Conservation (phyloP, 2,888 invertebrate species). For the Tipula confusa region DNA sequence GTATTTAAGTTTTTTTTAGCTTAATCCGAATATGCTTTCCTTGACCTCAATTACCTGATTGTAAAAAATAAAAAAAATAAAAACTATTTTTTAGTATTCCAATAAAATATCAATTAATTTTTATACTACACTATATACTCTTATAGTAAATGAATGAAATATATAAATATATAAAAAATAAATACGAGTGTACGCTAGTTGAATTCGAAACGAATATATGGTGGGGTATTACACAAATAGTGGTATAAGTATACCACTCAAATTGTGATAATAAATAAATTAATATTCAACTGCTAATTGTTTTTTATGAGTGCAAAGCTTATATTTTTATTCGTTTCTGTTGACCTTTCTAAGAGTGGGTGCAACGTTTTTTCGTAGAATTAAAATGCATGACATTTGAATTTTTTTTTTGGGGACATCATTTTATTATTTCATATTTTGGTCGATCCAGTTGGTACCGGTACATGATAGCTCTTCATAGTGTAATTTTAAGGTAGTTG, state of each 20-base stretch:
- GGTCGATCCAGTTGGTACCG: too few relatives aligned
- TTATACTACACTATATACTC: background rate
- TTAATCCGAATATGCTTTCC: constrained; percentile 3
- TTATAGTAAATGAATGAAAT: background rate
- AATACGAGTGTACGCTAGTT: background rate
- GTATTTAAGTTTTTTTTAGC: background rate
- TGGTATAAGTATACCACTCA: background rate
- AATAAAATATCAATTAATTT: background rate
- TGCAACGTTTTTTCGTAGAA: background rate
- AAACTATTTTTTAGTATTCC: background rate
- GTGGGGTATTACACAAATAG: background rate
- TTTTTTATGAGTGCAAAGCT: background rate
- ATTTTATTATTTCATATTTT: too few relatives aligned
- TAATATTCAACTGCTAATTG: background rate
- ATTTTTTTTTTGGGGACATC: background rate
- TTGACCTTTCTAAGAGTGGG: background rate
- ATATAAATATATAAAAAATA: background rate
- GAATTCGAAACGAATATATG: background rate
- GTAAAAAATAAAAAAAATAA: background rate
- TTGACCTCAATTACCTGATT: constrained; percentile 27
- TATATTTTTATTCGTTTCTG: background rate
- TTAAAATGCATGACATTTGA: background rate
- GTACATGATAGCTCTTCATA: too few relatives aligned
- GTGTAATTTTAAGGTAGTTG: too few relatives aligned
- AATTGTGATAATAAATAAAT: background rate